A percentile compares a stretch with the other conserved stretches of the same genome.
Conservation (phyloP, 2,888 invertebrate species). For the Ichneumoninae sp. region DNA sequence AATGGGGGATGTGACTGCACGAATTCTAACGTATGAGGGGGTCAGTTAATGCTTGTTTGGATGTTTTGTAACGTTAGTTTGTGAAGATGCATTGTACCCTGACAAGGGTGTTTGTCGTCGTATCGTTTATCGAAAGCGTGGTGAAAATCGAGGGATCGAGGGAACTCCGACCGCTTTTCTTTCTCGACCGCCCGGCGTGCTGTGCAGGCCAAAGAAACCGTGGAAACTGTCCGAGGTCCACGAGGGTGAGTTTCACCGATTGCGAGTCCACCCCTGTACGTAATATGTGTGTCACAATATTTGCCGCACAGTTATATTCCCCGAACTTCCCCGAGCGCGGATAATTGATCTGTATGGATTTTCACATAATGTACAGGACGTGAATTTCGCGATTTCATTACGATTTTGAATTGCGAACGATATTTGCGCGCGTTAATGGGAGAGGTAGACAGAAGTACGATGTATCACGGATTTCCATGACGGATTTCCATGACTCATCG, state of each 20-base stretch:
- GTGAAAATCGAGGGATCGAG: background rate
- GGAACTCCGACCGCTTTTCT: conserved; percentile 4
- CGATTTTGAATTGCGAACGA: background rate
- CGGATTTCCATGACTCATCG: background rate
- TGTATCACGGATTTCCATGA: background rate
- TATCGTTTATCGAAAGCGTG: background rate
- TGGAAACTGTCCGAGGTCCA: conserved; percentile 23
- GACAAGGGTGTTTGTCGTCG: background rate
- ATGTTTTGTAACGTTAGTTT: background rate
- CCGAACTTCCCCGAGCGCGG: background rate
- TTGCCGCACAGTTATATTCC: conserved; percentile 43
- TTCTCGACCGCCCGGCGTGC: conserved; percentile 28
- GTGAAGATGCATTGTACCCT: background rate
- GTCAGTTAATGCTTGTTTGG: background rate
- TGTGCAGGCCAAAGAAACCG: conserved; percentile 15
- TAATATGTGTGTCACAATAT: conserved; percentile 42
- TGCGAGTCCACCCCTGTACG: background rate
- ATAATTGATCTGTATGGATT: conserved; percentile 7
- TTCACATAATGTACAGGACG: background rate
- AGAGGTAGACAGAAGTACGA: background rate
- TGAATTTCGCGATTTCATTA: background rate
- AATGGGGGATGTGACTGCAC: background rate
- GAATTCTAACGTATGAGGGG: background rate
- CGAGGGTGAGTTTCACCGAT: conserved; percentile 4
- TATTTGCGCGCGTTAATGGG: background rate